A percentile compares a stretch with the other conserved stretches of the same genome.
Evolutionary conservation across 2,113 vertebrate species (phyloP).

Genomic region (Paramisgurnus dabryanus): DNA sequence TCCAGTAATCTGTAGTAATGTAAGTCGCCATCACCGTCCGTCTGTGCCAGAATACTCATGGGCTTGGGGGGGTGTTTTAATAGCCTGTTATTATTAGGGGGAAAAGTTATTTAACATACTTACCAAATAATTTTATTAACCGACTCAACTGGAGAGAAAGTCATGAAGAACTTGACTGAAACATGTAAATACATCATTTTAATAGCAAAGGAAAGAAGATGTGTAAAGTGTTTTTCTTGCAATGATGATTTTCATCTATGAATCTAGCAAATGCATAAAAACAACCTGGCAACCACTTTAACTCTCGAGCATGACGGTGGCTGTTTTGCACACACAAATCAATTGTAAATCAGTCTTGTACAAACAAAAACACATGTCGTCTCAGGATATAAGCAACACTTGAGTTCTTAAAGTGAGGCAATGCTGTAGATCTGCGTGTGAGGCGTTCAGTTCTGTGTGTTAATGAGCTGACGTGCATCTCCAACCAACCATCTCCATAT

Average conservation of each 20-base stretch:
- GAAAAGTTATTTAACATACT: conserved; percentile 70
- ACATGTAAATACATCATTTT: not conserved
- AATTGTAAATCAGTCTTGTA: too few species aligned
- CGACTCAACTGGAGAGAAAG: conserved; percentile 59
- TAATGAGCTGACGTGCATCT: conserved; percentile 59
- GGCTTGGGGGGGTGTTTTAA: conserved; percentile 54
- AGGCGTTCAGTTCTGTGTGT: conserved; percentile 48
- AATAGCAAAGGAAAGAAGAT: not conserved
- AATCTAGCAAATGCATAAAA: too few species aligned
- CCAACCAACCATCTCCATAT: conserved; percentile 58
- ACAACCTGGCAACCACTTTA: too few species aligned
- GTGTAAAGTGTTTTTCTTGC: not conserved
- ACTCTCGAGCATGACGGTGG: too few species aligned
- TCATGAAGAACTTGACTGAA: conserved; percentile 51
- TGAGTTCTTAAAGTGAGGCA: conserved; percentile 5
- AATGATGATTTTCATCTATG: too few species aligned
- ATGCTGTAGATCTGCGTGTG: conserved; percentile 53
- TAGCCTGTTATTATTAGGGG: conserved; percentile 63
- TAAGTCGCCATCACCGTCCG: too few species aligned
- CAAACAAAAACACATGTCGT: too few species aligned
- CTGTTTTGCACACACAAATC: too few species aligned
- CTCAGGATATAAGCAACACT: not conserved
- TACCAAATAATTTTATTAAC: conserved; percentile 71
- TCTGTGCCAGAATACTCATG: not conserved
- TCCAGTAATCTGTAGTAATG: too few species aligned